Evolutionary conservation across 2,113 vertebrate species (phyloP), one percentile per base, ranked within the genome.

Genomic region (Egretta garzetta): DNA sequence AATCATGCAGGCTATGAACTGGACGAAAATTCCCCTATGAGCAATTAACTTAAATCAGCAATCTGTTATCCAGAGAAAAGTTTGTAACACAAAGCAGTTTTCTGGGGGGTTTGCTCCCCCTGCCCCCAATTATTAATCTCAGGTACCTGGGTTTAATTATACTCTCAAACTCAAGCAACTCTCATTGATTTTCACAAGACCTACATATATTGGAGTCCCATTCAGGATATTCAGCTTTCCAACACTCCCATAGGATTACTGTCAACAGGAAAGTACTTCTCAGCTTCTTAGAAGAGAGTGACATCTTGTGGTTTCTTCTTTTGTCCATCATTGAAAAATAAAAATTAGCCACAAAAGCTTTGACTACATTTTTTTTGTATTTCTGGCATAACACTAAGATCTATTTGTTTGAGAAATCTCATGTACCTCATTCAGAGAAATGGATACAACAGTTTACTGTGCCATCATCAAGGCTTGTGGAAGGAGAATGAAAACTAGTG

Each of bases 301-400:
- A 98, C 98, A 98, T 98, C 98, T 98, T 97, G 98, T 98, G 97
- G 98, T 80, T 92, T 96, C 96, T 97, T 80, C 88, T 72, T 87
- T 30, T 89, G 87, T 66, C 91, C 90, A 81, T 56, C 64, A 77
- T 6, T 27, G 66, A 68, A 59, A 94, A 86, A 71, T 20, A 56
- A 75, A 75, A 87, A 68, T 62, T 64, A 62, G 43, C 50, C 56
- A 45, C 3, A 77, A 52, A 55, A 76, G 17, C 27, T 47, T n/a
- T 39, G 35, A 15, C n/a, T 30, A 3, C 18, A 7, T 49, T 50
- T 19, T 49, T 73, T 49, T 43, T 15, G 43, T 88, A 22, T 74
- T 60, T 53, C 58, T 74, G 43, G 32, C 53, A 1, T 7, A 83
- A 66, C 22, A 45, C 17, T 13, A 22, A 66, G 68, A 53, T 27